Percentiles rank a stretch among this genome's conserved stretches.
Conservation (phyloP, 2,888 invertebrate genomes). For the Rhagophthalmus giganteus region DNA sequence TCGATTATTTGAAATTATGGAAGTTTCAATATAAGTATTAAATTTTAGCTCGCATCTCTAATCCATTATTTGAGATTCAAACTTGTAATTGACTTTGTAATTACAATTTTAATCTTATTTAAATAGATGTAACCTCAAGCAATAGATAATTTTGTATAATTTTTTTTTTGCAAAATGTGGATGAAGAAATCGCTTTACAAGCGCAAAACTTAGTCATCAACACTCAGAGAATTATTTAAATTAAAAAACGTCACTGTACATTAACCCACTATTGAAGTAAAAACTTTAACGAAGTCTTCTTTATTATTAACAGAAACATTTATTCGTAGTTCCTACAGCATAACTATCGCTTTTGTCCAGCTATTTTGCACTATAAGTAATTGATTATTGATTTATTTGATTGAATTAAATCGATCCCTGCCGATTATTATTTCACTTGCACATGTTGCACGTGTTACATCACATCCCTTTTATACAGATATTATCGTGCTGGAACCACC, state of each 20-base stretch:
- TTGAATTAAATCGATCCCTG: conserved; percentile 32
- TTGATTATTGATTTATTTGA: conserved; percentile 33
- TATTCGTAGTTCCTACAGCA: conserved; percentile 25
- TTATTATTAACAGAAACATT: conserved; percentile 16
- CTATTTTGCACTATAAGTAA: conserved; percentile 31
- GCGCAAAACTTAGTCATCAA: conserved; percentile 15
- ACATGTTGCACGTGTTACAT: conserved; percentile 25
- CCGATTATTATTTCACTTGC: conserved; percentile 30
- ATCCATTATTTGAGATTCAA: conserved; percentile 24
- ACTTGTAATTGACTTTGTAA: conserved; percentile 37
- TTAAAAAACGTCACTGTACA: conserved; percentile 26
- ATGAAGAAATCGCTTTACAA: conserved; percentile 18
- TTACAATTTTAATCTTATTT: conserved; percentile 26
- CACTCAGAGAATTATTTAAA: conserved; percentile 21
- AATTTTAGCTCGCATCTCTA: conserved; percentile 19
- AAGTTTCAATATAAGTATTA: conserved; percentile 24
- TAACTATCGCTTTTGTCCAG: conserved; percentile 27
- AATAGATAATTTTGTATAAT: conserved; percentile 26
- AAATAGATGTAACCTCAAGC: conserved; percentile 26
- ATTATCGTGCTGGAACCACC: conserved; percentile 39
- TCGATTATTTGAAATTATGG: conserved; percentile 44
- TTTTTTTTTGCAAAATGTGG: conserved; percentile 19
- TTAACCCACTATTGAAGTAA: conserved; percentile 22
- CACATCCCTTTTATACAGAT: conserved; percentile 36
- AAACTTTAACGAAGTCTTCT: conserved; percentile 22